Evolutionary conservation across 2,797 vertebrate genomes (phyloP).

Genomic region (Acomys russatus): DNA sequence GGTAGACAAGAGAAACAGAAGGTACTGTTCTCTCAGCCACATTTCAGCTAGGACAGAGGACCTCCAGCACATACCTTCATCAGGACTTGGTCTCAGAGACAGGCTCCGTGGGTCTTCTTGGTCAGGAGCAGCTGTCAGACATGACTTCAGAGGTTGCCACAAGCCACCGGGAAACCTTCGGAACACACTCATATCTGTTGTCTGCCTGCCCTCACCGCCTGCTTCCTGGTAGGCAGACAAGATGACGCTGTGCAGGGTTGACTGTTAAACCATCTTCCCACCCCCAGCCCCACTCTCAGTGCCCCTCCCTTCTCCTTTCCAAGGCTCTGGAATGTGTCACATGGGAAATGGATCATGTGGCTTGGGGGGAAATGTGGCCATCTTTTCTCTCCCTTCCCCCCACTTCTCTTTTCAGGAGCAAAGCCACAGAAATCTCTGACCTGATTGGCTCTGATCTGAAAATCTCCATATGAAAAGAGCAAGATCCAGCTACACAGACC

Average conservation of each 20-base stretch:
- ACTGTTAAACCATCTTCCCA: slow-evolving; percentile 78
- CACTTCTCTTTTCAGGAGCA: slow-evolving; percentile 72
- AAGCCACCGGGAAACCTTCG: slow-evolving; percentile 37
- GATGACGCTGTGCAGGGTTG: slow-evolving; percentile 78
- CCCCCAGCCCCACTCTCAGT: slow-evolving; percentile 72
- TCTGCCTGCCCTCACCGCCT: slow-evolving; percentile 24
- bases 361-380: slow-evolving; percentile 60
- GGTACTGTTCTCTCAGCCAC: slow-evolving; percentile 15
- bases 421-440: slow-evolving; percentile 66
- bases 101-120: slow-evolving; percentile 56
- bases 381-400: slow-evolving; percentile 52
- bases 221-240: slow-evolving; percentile 67
- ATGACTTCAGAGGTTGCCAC: slow-evolving; percentile 58
- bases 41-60: background rate
- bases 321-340: slow-evolving; percentile 82
- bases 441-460: slow-evolving; percentile 78
- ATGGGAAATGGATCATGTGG: slow-evolving; percentile 84
- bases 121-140: background rate
- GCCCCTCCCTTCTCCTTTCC: slow-evolving; percentile 76
- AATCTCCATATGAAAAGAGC: slow-evolving; percentile 82
- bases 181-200: slow-evolving; percentile 55
- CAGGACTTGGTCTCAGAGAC: slow-evolving; percentile 66
- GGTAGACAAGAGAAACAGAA: background rate
- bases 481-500: slow-evolving; percentile 42
- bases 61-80: slow-evolving; percentile 85